These are phyloP conservation scores for Neoarius graeffei DNA, from an alignment of 2,113 vertebrate species.

Conservation along the genomic window DNA sequence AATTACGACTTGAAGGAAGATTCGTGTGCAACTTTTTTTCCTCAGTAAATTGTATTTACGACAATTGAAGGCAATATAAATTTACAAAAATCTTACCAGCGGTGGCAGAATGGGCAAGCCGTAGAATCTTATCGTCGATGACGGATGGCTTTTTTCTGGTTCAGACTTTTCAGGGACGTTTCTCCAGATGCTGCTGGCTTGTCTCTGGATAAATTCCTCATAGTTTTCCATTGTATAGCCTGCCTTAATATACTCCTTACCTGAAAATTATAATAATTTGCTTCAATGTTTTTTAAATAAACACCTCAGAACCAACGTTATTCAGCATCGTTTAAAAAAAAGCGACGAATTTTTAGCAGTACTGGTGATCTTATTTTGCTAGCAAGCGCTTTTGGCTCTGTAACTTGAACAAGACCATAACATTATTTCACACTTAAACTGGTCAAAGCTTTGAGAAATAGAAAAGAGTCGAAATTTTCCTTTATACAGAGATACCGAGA, in stretches of 20 bases:
- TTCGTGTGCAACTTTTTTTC: not conserved
- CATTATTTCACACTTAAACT: not conserved
- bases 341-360: not conserved
- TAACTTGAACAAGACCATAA: not conserved
- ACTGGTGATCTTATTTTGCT: not conserved
- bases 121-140: conserved; percentile 34
- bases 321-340: not conserved
- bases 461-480: not conserved
- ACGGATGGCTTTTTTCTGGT: not conserved
- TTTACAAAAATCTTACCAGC: conserved; percentile 17
- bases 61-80: not conserved
- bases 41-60: not conserved
- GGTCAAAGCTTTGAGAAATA: not conserved
- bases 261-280: not conserved
- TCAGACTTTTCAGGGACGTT: conserved; percentile 23
- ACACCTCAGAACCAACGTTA: not conserved
- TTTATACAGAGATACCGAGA: not conserved
- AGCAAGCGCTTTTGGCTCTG: not conserved
- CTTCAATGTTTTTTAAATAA: not conserved
- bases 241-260: not conserved
- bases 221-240: conserved; percentile 68
- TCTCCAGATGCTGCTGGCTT: conserved; percentile 45
- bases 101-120: conserved; percentile 33
- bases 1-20: not conserved
- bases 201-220: conserved; percentile 63